phyloP scores from a whole-genome alignment of 2,888 invertebrate species.

The Dolomedes plantarius region DNA sequence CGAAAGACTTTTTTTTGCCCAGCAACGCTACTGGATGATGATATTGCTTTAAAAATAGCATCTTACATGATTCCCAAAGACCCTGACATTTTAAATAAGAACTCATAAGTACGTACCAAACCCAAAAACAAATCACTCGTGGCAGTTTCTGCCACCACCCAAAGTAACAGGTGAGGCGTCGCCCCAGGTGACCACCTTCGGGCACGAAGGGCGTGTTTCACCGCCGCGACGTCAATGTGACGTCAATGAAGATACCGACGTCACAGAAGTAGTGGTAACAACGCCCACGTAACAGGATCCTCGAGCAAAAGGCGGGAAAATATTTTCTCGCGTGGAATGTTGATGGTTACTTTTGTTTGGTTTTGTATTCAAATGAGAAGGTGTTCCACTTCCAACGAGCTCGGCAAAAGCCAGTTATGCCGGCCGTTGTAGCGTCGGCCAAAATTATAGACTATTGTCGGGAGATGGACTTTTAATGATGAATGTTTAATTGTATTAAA shows the following conservation, averaged over 20 bases:
- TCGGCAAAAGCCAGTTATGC: not conserved
- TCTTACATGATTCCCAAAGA: not conserved
- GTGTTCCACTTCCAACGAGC: conserved; percentile 24
- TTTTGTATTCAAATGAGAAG: conserved; percentile 51
- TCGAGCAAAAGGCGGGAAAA: conserved; percentile 57
- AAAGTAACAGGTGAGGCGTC: not conserved
- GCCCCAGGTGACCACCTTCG: conserved; percentile 62
- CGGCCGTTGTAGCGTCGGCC: not conserved
- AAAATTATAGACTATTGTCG: conserved; percentile 1
- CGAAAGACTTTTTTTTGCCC: not conserved
- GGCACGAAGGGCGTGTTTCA: conserved; percentile 48
- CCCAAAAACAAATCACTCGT: not conserved
- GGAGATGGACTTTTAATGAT: conserved; percentile 26
- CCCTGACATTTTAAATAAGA: not conserved
- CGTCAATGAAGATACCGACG: conserved; percentile 53
- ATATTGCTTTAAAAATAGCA: not conserved
- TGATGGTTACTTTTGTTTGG: conserved; percentile 27
- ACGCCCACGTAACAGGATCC: conserved; percentile 71
- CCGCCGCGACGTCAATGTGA: conserved; percentile 62
- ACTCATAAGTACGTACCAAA: not conserved
- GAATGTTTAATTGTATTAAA: conserved; percentile 29
- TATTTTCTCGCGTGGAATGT: conserved; percentile 47
- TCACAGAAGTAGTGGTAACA: conserved; percentile 25
- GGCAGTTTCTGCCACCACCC: not conserved
- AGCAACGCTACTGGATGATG: not conserved